Evolutionary conservation across 2,888 invertebrate genomes (phyloP), one percentile per base, ranked within the genome.

Genomic region (Resseliella maxima): DNA sequence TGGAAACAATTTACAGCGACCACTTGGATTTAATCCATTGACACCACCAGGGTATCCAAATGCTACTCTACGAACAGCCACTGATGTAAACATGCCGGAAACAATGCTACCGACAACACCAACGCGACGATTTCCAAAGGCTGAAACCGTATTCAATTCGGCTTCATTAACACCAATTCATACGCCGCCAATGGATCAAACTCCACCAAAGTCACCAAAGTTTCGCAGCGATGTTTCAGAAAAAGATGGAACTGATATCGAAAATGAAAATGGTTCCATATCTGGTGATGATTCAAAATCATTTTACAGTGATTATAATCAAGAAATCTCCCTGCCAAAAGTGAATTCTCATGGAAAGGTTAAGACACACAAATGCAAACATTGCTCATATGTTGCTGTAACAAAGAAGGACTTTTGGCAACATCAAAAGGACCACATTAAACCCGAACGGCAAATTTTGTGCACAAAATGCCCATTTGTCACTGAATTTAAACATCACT

Each of bases 401-500:
- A 97, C 96, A 6, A 99, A 99, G 91, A 92, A 95, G 27, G 97
- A 96, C 86, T 98, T 96, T 90, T 99, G 99, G 99, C 94, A 95
- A 64, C 99, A 99, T 90, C 94, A 94, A 36, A 94, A 95, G 86
- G 93, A 93, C 31, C 99, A 99, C 92, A 99, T 99, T 89, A 97
- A 97, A 89, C 94, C 95, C 0, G 99, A 99, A 88, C 98, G 98
- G 90, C 93, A 97, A 88, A 92, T 99, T 41, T 94, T 94, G 87
- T 99, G 99, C 89, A 95, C 96, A 5, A 94, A 96, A 89, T 99
- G 99, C 90, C 96, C 97, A 0, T 99, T 99, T 89, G 98, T 99
- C 3, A 99, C 99, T 0, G 99, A 99, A 90, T 97, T 98, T 92
- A 99, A 99, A 89, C 99, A 99, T 90, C 99, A 99, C 89, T 92